A percentile compares a stretch with the other conserved stretches of the same genome.
phyloP scores from a whole-genome alignment of 2,113 vertebrate species.

The Zosterops japonicus region DNA sequence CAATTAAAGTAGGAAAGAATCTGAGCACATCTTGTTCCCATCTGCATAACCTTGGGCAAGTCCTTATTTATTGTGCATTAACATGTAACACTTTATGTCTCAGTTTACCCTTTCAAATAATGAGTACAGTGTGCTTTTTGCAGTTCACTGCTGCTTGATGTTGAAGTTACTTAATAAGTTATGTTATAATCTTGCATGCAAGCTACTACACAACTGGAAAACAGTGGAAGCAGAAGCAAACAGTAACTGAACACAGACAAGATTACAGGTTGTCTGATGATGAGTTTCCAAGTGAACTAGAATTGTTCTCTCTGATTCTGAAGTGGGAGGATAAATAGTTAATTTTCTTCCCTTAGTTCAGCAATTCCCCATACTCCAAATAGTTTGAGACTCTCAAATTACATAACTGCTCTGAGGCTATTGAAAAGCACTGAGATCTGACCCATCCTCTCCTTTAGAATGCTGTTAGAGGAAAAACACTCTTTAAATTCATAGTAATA shows the following conservation, averaged over 20 bases:
- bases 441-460: not conserved
- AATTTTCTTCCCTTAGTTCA: not conserved
- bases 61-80: slow-evolving; percentile 6
- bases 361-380: not conserved
- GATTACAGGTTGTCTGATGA: not conserved
- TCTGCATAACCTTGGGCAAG: not conserved
- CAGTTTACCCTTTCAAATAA: not conserved
- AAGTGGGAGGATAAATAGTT: not conserved
- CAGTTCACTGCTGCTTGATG: not conserved
- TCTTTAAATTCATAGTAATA: not conserved
- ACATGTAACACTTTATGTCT: not conserved
- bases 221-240: not conserved
- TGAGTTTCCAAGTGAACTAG: not conserved
- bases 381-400: not conserved
- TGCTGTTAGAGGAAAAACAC: not conserved
- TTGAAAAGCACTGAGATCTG: not conserved
- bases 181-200: not conserved
- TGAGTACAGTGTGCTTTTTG: not conserved
- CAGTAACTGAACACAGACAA: not conserved
- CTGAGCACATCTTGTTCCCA: not conserved
- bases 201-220: not conserved
- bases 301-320: not conserved
- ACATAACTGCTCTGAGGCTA: not conserved
- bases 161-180: not conserved
- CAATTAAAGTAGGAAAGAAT: not conserved